Evolutionary conservation across 1,140 invertebrate genomes (phyloP).

Genomic region (roundworm (Caenorhabditis elegans)): WBcel235 BX284606.5:3014501-3015000

Average conservation of each 20-base stretch:
- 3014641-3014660: slow-evolving; percentile 28
- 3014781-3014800: no score
- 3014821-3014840: not conserved
- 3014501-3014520: slow-evolving; percentile 12
- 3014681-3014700: slow-evolving; percentile 24
- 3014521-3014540: slow-evolving; percentile 21
- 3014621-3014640: not conserved
- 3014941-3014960: no score
- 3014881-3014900: no score
- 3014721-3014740: not conserved
- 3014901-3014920: no score
- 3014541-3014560: slow-evolving; percentile 26
- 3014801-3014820: no score
- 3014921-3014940: no score
- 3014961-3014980: no score
- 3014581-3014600: not conserved
- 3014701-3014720: not conserved
- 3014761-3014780: no score
- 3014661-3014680: slow-evolving; percentile 24
- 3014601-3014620: no score
- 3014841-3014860: no score
- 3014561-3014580: not conserved
- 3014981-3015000: not conserved
- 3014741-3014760: no score
- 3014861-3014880: no score